phyloP scores from a whole-genome alignment of 2,797 vertebrate genomes.

The Holocentrus rufus region DNA sequence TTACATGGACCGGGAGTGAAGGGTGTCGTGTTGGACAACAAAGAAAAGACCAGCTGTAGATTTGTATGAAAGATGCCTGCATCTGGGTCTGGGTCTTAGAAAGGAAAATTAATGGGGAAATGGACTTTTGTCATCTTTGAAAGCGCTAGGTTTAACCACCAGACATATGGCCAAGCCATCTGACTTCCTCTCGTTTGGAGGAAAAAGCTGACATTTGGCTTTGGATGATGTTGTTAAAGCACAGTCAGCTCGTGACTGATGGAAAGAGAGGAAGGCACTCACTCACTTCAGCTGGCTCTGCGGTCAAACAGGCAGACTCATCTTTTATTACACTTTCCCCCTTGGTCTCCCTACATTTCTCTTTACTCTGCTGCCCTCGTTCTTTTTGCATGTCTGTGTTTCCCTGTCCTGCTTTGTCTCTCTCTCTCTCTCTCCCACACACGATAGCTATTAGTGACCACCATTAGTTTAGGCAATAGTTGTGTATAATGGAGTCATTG shows the following conservation, averaged over 20 bases:
- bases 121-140: constrained; percentile 3
- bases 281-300: constrained; percentile 8
- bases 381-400: not conserved
- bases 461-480: not conserved
- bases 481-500: not conserved
- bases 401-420: not conserved
- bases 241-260: not conserved
- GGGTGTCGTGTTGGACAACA: not conserved
- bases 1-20: not conserved
- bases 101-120: constrained; percentile 2
- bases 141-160: constrained; percentile 4
- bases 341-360: not conserved
- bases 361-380: not conserved
- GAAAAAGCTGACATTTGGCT: constrained; percentile 7
- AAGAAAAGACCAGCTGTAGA: not conserved
- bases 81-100: not conserved
- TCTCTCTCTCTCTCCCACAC: not conserved
- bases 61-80: not conserved
- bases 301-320: not conserved
- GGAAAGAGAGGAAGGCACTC: constrained; percentile 1
- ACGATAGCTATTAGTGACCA: not conserved
- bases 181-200: not conserved
- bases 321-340: not conserved
- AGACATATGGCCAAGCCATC: constrained; percentile 4
- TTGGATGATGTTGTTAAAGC: constrained; percentile 17